Conservation (phyloP, 2,797 vertebrate genomes). For the Apogon hyalosoma region DNA sequence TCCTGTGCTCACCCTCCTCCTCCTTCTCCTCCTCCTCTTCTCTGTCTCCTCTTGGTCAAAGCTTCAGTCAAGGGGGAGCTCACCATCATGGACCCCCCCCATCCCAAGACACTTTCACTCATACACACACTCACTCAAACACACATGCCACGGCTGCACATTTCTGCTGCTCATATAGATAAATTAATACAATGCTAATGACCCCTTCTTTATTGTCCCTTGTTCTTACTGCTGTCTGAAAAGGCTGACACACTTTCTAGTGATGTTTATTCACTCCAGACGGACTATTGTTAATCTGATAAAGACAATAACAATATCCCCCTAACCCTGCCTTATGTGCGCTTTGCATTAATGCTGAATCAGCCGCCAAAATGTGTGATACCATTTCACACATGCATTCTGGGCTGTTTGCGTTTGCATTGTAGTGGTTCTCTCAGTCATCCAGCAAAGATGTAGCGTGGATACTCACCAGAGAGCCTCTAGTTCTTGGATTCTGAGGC, state of each 20-base stretch:
- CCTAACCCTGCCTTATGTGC: conserved; percentile 58
- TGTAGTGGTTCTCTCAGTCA: not conserved
- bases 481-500: not conserved
- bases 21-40: conserved; percentile 31
- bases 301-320: conserved; percentile 75
- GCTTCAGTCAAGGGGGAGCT: conserved; percentile 58
- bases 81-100: conserved; percentile 46
- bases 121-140: conserved; percentile 59
- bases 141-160: conserved; percentile 57
- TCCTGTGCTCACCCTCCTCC: conserved; percentile 31
- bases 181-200: conserved; percentile 84
- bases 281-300: conserved; percentile 79
- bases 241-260: conserved; percentile 78
- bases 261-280: conserved; percentile 69
- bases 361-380: conserved; percentile 50
- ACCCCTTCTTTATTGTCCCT: conserved; percentile 77
- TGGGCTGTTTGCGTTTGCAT: not conserved
- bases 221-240: conserved; percentile 56
- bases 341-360: conserved; percentile 64
- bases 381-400: not conserved
- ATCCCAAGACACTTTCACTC: conserved; percentile 62
- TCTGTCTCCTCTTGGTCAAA: conserved; percentile 67
- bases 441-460: not conserved
- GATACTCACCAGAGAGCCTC: not conserved
- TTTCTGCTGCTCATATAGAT: conserved; percentile 73